Percentiles rank a stretch among this genome's conserved stretches.
Conservation (phyloP, 2,888 invertebrate genomes). For the Tiphia femorata region DNA sequence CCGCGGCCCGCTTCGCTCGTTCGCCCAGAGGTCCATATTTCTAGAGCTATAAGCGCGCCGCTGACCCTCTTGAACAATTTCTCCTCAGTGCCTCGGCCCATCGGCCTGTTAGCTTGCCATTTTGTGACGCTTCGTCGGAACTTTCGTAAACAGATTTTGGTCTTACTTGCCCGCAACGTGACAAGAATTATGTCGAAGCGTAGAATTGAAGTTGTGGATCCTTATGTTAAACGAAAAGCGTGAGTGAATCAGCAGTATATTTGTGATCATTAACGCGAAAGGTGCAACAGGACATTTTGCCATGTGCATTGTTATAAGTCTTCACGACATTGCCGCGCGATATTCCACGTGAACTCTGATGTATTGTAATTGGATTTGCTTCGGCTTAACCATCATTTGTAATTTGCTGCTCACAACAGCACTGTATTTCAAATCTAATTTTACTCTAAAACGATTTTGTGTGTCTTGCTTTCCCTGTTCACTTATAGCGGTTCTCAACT, state of each 20-base stretch:
- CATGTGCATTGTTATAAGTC: constrained; percentile 46
- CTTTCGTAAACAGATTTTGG: constrained; percentile 48
- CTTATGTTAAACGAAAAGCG: constrained; percentile 84
- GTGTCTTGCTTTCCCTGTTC: constrained; percentile 33
- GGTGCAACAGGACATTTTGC: constrained; percentile 17
- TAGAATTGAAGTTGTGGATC: constrained; percentile 88
- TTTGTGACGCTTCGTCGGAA: constrained; percentile 62
- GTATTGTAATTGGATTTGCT: too few relatives aligned
- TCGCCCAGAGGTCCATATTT: too few relatives aligned
- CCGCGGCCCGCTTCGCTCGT: too few relatives aligned
- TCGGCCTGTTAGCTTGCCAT: constrained; percentile 61
- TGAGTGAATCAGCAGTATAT: constrained; percentile 66
- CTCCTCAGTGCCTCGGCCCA: too few relatives aligned
- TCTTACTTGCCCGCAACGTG: constrained; percentile 28
- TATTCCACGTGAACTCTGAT: background rate
- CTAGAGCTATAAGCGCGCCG: too few relatives aligned
- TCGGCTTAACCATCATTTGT: background rate
- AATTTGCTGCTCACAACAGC: background rate
- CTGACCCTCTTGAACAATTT: too few relatives aligned
- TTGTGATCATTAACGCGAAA: background rate
- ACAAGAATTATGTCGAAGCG: constrained; percentile 80
- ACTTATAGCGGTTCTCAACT: constrained; percentile 40
- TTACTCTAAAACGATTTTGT: constrained; percentile 10
- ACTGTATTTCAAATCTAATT: background rate
- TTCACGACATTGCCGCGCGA: constrained; percentile 25